Percentiles rank a stretch among this genome's conserved stretches.
Conservation (phyloP, 2,113 vertebrate species). For the Motacilla alba region DNA sequence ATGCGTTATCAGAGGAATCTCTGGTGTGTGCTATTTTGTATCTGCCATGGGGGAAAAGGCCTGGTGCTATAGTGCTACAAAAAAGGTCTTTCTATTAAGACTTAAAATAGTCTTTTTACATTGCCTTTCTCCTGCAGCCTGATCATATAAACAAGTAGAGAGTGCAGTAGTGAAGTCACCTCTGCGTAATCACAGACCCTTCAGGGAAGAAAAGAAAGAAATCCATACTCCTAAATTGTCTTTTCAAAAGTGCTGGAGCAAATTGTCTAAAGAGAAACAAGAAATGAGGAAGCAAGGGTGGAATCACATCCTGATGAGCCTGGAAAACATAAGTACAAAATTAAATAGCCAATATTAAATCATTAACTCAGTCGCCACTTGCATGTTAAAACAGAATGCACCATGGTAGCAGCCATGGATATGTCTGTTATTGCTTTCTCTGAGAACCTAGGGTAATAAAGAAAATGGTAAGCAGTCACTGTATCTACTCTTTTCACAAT, state of each 20-base stretch:
- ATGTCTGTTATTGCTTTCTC: not conserved
- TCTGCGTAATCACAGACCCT: not conserved
- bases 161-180: not conserved
- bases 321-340: not conserved
- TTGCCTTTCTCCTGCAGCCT: not conserved
- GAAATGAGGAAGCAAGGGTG: not conserved
- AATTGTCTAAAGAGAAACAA: not conserved
- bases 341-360: not conserved
- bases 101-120: not conserved
- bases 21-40: not conserved
- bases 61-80: not conserved
- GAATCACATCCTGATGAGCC: not conserved
- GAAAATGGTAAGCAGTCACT: not conserved
- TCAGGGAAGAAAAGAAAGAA: not conserved
- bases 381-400: not conserved
- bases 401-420: not conserved
- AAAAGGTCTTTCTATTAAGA: not conserved
- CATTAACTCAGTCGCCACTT: not conserved
- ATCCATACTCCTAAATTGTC: not conserved
- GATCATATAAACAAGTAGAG: not conserved
- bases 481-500: not conserved
- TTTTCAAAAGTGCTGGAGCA: not conserved
- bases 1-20: fast-evolving
- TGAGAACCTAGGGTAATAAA: not conserved
- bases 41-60: not conserved